Base-by-base conservation (phyloP, 2,113 vertebrate genomes). In the Pardalotus punctatus region DNA sequence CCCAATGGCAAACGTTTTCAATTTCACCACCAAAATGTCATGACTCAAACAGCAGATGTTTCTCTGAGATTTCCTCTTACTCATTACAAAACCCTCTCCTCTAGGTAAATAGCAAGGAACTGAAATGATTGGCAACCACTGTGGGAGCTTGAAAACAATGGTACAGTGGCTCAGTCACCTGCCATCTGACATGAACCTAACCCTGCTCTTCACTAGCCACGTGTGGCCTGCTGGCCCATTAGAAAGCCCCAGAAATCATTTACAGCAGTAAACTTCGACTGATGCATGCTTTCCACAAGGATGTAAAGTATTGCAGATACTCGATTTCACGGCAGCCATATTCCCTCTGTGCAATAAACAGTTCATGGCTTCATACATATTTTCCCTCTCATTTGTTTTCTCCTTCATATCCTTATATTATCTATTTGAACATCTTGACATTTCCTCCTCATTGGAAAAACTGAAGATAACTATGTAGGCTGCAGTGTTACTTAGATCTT, bases 1-100 rank as follows among this genome's bases (percentile, higher is more conserved):
- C 71, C 85, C 53, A 62, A 1, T 0, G 4, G 79, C 78, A 91
- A 95, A 87, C 61, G 80, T 78, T 88, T 88, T 81, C 90, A 48
- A 83, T 88, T 88, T 77, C 80, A 86, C 48, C 51, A 96, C 42
- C 36, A 70, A 96, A 96, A 95, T 93, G 79, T 94, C 95, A 93
- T 9, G 76, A 95, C 79, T 88, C 67, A 81, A 83, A 79, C 45
- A 94, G 85, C 87, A 94, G 92, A 82, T 94, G 87, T 73, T 95
- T 90, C 71, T 81, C 64, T 60, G 87, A 77, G 88, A 58, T 94
- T 87, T 83, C 40, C 42, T 71, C 62, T 86, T 94, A 79, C 79
- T 90, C 85, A 80, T 45, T 66, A 70, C 35, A 82, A 85, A 88
- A 82, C 35, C 33, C 10, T 85, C 53, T 61, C 31, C 35, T 70